These are phyloP conservation scores for Cotesia glomerata DNA, from an alignment of 1,140 invertebrate genomes.

Conservation along the genomic window DNA sequence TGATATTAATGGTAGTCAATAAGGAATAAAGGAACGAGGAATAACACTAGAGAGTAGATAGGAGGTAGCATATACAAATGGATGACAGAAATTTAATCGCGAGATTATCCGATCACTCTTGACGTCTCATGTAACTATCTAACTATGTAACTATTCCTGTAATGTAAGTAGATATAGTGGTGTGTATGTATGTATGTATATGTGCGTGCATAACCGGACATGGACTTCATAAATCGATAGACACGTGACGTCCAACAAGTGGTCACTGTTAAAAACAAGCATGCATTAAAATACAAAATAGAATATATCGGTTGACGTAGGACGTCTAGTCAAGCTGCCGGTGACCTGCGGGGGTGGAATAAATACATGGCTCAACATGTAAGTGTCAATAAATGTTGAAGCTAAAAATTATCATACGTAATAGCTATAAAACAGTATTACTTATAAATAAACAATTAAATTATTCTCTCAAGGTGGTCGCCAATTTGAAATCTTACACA, in stretches of 20 bases:
- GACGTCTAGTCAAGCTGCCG: background rate
- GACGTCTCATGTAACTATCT: background rate
- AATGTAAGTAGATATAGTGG: background rate
- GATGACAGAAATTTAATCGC: conserved; percentile 7
- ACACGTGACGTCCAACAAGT: conserved; percentile 27
- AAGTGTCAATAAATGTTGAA: conserved; percentile 4
- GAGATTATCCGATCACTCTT: conserved; percentile 8
- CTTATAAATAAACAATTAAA: background rate
- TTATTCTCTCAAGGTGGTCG: background rate
- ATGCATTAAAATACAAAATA: background rate
- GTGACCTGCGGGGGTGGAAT: conserved; percentile 21
- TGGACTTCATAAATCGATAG: conserved; percentile 29
- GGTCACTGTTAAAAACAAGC: background rate
- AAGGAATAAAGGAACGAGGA: background rate
- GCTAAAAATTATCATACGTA: conserved; percentile 1
- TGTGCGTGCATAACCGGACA: background rate
- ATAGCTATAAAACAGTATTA: background rate
- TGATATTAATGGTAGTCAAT: conserved; percentile 8
- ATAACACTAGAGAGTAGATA: background rate
- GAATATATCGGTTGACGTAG: background rate
- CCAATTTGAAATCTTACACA: no score
- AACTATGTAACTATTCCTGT: no score
- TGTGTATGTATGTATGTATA: no score
- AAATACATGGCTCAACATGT: background rate
- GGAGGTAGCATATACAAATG: background rate